Percentiles rank a stretch among this genome's conserved stretches.
Evolutionary conservation across 1,140 invertebrate species (phyloP).

Genomic region (Harlomillsia oculata): DNA sequence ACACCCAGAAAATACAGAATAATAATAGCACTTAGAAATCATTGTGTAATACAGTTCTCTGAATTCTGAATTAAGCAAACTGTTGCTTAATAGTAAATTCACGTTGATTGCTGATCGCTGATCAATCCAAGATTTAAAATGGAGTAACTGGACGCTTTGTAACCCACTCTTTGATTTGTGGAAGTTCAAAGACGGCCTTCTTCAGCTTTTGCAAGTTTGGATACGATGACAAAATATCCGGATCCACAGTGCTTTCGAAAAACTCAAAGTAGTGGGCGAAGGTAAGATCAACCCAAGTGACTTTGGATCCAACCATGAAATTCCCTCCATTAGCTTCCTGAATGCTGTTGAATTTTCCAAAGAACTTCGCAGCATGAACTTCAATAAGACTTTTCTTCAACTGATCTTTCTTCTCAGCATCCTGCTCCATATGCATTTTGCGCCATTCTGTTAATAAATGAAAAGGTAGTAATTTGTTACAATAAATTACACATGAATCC

Average conservation of each 20-base stretch:
- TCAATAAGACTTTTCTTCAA: conserved; percentile 16
- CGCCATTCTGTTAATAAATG: conserved; percentile 9
- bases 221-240: conserved; percentile 49
- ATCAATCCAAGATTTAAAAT: conserved; percentile 31
- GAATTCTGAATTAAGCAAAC: no score
- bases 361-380: conserved; percentile 10
- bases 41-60: no score
- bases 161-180: conserved; percentile 55
- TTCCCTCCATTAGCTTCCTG: conserved; percentile 9
- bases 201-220: conserved; percentile 48
- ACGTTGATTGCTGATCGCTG: no score
- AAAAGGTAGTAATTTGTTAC: neutral
- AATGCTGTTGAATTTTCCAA: conserved; percentile 21
- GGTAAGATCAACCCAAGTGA: conserved; percentile 22
- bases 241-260: conserved; percentile 35
- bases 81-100: no score
- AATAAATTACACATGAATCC: no score
- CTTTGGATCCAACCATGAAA: conserved; percentile 9
- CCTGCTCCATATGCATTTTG: conserved; percentile 9
- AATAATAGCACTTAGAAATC: no score
- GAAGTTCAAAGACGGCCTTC: conserved; percentile 47
- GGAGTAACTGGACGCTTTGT: conserved; percentile 47
- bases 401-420: conserved; percentile 11
- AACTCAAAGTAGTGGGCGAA: conserved; percentile 11
- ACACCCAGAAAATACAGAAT: no score